A percentile compares a stretch with the other conserved stretches of the same genome.
Evolutionary conservation across 2,113 vertebrate species (phyloP).

Genomic region (Cryptoleucopteryx plumbea): DNA sequence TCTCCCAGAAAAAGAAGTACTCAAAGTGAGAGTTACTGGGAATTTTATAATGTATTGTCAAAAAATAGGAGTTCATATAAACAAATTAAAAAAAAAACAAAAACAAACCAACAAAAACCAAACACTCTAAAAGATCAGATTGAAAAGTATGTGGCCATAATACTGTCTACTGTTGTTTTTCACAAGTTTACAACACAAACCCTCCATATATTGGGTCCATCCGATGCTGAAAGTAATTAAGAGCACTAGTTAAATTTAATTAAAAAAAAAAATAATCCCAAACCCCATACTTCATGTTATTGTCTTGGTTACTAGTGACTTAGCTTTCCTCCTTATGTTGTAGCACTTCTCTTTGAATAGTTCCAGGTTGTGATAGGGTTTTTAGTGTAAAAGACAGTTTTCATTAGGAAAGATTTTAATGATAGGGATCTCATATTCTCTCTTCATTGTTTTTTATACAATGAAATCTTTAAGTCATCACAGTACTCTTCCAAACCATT

Average conservation of each 20-base stretch:
- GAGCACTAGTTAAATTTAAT: neutral
- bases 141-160: neutral
- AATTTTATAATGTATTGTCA: neutral
- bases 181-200: neutral
- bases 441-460: neutral
- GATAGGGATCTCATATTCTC: neutral
- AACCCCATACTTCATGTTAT: neutral
- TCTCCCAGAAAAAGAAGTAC: neutral
- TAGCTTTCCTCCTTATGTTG: neutral
- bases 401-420: neutral
- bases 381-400: neutral
- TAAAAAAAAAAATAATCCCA: neutral
- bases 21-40: neutral
- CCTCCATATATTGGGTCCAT: neutral
- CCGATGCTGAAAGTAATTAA: neutral
- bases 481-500: neutral
- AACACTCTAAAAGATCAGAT: neutral
- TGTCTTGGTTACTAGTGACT: neutral
- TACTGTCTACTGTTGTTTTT: neutral
- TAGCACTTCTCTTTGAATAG: neutral
- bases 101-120: no score
- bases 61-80: neutral
- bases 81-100: neutral
- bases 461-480: neutral
- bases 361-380: neutral